These are phyloP conservation scores for Cossypha polioptera DNA, from an alignment of 2,797 vertebrate species.

Conservation along the genomic window DNA sequence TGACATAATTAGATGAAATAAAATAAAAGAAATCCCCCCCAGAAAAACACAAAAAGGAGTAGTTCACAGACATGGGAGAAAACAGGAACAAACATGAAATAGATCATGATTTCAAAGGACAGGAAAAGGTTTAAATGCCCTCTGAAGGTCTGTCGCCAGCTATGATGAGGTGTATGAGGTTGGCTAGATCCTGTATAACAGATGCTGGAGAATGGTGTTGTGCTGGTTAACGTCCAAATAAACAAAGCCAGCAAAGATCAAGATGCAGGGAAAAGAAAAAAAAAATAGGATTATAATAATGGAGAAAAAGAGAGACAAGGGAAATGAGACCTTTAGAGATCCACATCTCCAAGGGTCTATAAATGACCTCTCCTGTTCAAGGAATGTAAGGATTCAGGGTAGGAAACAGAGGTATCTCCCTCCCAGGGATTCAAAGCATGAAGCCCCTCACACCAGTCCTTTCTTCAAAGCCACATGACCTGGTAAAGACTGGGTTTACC, in stretches of 20 bases:
- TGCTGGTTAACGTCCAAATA: background rate
- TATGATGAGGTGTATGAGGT: background rate
- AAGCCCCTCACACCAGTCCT: background rate
- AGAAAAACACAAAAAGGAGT: background rate
- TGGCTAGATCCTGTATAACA: fast-evolving
- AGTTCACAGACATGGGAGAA: background rate
- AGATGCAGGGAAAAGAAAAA: background rate
- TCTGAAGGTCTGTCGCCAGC: background rate
- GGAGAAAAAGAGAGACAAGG: background rate
- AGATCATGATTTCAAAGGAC: background rate
- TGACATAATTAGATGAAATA: background rate
- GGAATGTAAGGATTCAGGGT: fast-evolving
- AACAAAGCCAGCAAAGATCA: background rate
- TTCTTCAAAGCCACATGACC: background rate
- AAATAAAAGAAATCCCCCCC: background rate
- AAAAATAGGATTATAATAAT: background rate
- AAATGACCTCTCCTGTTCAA: background rate
- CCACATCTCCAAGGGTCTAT: background rate
- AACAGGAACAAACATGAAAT: background rate
- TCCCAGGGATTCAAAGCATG: background rate
- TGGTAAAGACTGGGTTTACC: background rate
- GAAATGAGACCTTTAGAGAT: background rate
- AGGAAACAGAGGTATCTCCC: background rate
- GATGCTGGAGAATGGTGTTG: background rate
- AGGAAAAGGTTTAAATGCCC: background rate